These are phyloP conservation scores for Rhyzopertha dominica DNA, from an alignment of 1,140 invertebrate species.

Conservation along the genomic window DNA sequence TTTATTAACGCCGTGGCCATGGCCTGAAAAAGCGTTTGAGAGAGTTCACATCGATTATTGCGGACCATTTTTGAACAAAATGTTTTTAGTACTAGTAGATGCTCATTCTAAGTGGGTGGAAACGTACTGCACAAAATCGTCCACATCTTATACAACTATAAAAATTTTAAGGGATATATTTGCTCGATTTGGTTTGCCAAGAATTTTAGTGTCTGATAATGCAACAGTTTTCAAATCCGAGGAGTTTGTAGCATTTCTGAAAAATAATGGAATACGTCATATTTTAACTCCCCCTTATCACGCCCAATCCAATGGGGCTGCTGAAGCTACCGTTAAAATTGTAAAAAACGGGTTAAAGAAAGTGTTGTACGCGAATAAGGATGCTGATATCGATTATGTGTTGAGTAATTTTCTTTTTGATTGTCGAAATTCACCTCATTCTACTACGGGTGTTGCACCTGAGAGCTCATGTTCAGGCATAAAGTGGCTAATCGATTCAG, in stretches of 20 bases:
- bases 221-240: slow-evolving; percentile 31
- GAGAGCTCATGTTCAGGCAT: too few relatives aligned
- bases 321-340: slow-evolving; percentile 43
- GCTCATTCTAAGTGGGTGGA: slow-evolving; percentile 15
- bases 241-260: slow-evolving; percentile 35
- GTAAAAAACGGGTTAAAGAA: slow-evolving; percentile 41
- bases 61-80: slow-evolving; percentile 11
- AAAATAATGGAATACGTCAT: slow-evolving; percentile 35
- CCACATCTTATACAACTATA: slow-evolving; percentile 2
- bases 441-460: slow-evolving; percentile 21
- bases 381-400: slow-evolving; percentile 1
- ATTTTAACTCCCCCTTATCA: slow-evolving; percentile 36
- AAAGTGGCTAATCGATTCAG: too few relatives aligned
- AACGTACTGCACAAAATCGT: slow-evolving; percentile 6
- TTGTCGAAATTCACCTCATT: slow-evolving; percentile 26
- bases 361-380: slow-evolving; percentile 14
- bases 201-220: slow-evolving; percentile 38
- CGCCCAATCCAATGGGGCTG: slow-evolving; percentile 41
- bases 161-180: too few relatives aligned
- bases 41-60: slow-evolving; percentile 14
- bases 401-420: slow-evolving; percentile 24
- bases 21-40: slow-evolving; percentile 7
- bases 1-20: slow-evolving; percentile 5
- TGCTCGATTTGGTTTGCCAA: slow-evolving; percentile 35
- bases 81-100: slow-evolving; percentile 12